Evolutionary conservation across 2,113 vertebrate species (phyloP), one percentile per base, ranked within the genome.

Genomic region (Scatophagus argus): DNA sequence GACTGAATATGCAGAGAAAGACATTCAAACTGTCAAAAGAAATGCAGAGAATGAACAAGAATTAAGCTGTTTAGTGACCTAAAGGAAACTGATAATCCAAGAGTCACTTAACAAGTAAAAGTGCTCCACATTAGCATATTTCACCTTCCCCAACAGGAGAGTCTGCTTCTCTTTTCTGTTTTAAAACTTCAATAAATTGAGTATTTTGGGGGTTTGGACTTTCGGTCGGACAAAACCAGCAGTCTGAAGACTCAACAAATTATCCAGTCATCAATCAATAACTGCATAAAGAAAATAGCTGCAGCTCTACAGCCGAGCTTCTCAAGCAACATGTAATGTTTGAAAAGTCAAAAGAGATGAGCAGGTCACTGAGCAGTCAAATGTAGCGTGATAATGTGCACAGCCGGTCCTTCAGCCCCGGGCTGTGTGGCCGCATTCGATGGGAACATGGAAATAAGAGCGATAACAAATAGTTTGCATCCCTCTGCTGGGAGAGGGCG

Each of bases 391-490:
- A 89, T 81, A 83, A 64, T 0, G 38, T 12, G n/a, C 63, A 27
- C 27, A 16, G 34, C 51, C 51, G 23, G 41, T 2, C 2, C 25
- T 16, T n/a, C 31, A 49, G 58, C 23, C 54, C 68, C 38, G 2
- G 13, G 34, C 62, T 2, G 23, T n/a, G 8, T 62, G 56, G 63
- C 7, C 32, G 55, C 34, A 27, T 56, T 25, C 10, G 27, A 69
- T 51, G 61, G 31, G 3, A 74, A 59, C 54, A 85, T 87, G 81
- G 52, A 89, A 83, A 89, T 84, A 72, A 54, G 62, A 62, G 23
- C 0, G 80, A 89, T 89, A 84, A 72, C 59, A 27, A 23, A 29
- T 5, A 5, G 34, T 87, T 87, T 85, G 88, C 88, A 89, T 87
- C 25, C 31, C 47, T 44, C 6, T 29, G 54, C 43, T 11, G 34